Evolutionary conservation across 2,113 vertebrate genomes (phyloP).

Genomic region (Candoia aspera): DNA sequence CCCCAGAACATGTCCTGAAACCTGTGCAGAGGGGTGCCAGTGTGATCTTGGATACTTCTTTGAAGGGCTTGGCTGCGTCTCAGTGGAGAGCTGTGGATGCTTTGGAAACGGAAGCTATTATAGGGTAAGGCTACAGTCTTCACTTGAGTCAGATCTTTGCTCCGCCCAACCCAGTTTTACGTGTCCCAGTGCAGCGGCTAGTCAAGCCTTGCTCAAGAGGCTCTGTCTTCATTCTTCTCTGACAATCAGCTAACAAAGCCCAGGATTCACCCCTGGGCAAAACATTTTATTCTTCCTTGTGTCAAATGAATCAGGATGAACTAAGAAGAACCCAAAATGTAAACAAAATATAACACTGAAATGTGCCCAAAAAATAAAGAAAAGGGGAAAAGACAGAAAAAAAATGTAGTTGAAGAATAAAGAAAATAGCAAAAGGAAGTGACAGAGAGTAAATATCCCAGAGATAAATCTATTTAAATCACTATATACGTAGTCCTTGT

Average conservation of each 20-base stretch:
- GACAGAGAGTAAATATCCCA: background rate
- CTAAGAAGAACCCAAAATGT: too few relatives aligned
- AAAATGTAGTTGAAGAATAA: background rate
- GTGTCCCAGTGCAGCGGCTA: background rate
- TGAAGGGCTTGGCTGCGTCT: constrained; percentile 73
- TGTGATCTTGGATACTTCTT: constrained; percentile 76
- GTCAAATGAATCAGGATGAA: background rate
- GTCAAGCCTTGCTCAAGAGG: too few relatives aligned
- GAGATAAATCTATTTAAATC: background rate
- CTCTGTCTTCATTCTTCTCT: background rate
- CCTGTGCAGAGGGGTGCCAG: constrained; percentile 80
- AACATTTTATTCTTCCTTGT: background rate
- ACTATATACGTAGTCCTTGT: background rate
- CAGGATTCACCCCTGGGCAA: background rate
- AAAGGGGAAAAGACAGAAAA: background rate
- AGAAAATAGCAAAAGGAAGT: background rate
- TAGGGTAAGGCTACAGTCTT: constrained; percentile 60
- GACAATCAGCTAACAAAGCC: background rate
- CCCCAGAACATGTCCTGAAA: constrained; percentile 48
- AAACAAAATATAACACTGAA: too few relatives aligned
- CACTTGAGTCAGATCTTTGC: background rate
- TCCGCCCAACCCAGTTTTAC: background rate
- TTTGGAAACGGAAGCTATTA: constrained; percentile 74
- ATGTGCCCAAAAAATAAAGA: background rate
- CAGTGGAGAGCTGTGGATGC: constrained; percentile 76